Evolutionary conservation across 2,113 vertebrate genomes (phyloP), one percentile per base, ranked within the genome.

Genomic region (Sphaerodactylus townsendi): DNA sequence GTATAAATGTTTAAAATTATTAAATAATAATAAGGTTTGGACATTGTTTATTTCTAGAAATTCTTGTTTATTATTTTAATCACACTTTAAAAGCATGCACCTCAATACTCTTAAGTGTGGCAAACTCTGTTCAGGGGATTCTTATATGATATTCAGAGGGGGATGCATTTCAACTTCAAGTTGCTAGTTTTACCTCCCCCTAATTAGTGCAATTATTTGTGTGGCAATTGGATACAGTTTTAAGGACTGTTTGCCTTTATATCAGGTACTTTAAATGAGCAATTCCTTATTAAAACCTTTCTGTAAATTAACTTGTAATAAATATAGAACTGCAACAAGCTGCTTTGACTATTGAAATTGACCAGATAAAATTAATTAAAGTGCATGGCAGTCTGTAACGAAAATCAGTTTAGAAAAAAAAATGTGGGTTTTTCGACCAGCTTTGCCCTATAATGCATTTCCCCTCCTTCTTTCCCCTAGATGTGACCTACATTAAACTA

Each of bases 401-500:
- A 72, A 72, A 28, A 72, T 72, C 25, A 44, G 39, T 73, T 44
- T 41, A 53, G 11, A 44, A 33, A 6, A n/a, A n/a, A n/a, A n/a
- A n/a, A n/a, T n/a, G 30, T 59, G 23, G 46, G 35, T 41, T 73
- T 15, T 73, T 41, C 66, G 25, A 56, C 14, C 62, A 69, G 23
- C 19, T 76, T 83, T 68, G 44, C 41, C 82, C 82, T 68, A 69
- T 68, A 70, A 62, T 78, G 37, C 39, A 59, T 84, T 59, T 59
- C 65, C 64, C 44, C 68, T 35, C 35, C 25, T 69, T 77, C 50
- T 7, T 39, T 68, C 30, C 17, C 11, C 69, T 77, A 73, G 82
- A 76, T 76, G 33, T 77, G 13, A 75, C 81, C 41, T 83, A 62
- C 70, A 66, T 83, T 21, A 83, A 68, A 83, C 33, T 77, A 46